Conservation (phyloP, 1,140 invertebrate genomes). For the Ptiloglossa arizonensis region DNA sequence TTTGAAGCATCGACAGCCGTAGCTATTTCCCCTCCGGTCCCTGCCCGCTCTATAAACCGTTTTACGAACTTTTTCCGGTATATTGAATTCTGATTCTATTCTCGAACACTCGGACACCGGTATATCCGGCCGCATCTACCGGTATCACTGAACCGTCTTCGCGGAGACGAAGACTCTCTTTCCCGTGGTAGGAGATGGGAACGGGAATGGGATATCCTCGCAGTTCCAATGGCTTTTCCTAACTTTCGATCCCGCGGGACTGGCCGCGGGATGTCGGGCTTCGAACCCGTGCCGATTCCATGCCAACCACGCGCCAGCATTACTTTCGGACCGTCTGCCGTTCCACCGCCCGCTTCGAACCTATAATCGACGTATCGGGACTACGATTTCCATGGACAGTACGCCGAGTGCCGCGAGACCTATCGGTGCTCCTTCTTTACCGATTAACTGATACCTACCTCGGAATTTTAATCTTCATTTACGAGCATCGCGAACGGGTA, state of each 20-base stretch:
- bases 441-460: too few relatives aligned
- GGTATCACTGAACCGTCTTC: conserved; percentile 63
- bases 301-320: background rate
- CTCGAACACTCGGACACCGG: conserved; percentile 41
- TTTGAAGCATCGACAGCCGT: conserved; percentile 23
- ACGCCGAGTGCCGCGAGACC: background rate
- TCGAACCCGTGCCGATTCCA: conserved; percentile 22
- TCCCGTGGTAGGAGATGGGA: conserved; percentile 62
- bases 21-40: background rate
- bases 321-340: background rate
- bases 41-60: conserved; percentile 13
- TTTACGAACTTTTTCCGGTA: conserved; percentile 54
- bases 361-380: conserved; percentile 43
- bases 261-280: conserved; percentile 53
- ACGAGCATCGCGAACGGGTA: too few relatives aligned
- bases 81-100: conserved; percentile 73
- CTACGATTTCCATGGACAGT: conserved; percentile 26
- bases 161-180: conserved; percentile 48
- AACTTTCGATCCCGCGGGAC: conserved; percentile 70
- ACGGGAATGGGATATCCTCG: conserved; percentile 66
- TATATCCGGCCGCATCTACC: conserved; percentile 59
- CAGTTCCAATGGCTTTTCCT: conserved; percentile 68
- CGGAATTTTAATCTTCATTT: too few relatives aligned
- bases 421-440: too few relatives aligned
- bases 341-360: conserved; percentile 4